Conservation (phyloP, 2,113 vertebrate genomes). For the Rissa tridactyla region DNA sequence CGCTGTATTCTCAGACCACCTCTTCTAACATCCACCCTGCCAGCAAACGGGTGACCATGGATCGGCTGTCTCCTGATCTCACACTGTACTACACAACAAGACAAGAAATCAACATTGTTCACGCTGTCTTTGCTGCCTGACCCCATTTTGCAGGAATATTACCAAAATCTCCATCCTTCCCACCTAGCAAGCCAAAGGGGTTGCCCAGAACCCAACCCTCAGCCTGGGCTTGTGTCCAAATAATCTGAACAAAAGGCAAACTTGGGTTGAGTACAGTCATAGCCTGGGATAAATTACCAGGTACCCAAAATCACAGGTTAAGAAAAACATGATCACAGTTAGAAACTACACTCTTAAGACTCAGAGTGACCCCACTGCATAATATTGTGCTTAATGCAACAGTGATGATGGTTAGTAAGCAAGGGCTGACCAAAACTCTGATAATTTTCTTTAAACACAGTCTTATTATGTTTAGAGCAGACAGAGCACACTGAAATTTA, state of each 20-base stretch:
- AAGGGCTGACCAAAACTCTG: background rate
- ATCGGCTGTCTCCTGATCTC: background rate
- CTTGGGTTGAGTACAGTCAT: background rate
- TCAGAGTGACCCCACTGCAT: background rate
- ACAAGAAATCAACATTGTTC: background rate
- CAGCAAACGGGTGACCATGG: background rate
- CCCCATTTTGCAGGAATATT: background rate
- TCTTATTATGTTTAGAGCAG: background rate
- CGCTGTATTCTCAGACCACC: background rate
- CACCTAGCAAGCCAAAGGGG: background rate
- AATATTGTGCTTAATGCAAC: background rate
- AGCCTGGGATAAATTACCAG: background rate
- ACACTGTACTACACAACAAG: background rate
- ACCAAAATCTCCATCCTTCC: background rate
- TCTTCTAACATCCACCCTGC: background rate
- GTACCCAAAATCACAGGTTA: background rate
- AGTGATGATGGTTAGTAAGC: background rate
- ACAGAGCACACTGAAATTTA: background rate
- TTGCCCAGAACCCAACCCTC: background rate
- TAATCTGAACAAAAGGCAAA: background rate
- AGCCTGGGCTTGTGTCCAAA: rapidly evolving
- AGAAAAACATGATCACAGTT: background rate
- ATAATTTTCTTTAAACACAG: background rate
- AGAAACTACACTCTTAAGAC: background rate
- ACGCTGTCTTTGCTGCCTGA: background rate